A percentile compares a stretch with the other conserved stretches of the same genome.
Conservation (phyloP, 1,140 invertebrate species). For the Polyergus mexicanus region DNA sequence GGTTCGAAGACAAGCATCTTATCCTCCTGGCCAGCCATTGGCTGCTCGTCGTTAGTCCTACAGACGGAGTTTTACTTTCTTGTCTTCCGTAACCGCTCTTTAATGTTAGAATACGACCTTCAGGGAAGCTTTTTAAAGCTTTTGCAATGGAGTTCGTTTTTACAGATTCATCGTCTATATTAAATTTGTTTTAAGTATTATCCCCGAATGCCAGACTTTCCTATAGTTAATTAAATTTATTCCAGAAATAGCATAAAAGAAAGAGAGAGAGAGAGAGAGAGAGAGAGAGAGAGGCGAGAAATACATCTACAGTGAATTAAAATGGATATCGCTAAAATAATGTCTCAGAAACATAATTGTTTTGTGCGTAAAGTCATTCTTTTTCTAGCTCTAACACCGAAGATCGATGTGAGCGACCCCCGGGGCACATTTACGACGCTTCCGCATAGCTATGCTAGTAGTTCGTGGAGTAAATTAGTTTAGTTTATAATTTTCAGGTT, state of each 20-base stretch:
- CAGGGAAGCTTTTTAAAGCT: constrained; percentile 34
- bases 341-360: constrained; percentile 32
- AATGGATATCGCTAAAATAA: constrained; percentile 33
- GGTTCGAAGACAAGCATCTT: constrained; percentile 71
- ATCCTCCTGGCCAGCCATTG: constrained; percentile 63
- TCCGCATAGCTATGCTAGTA: constrained; percentile 37
- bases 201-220: not conserved
- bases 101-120: constrained; percentile 6
- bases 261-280: no score
- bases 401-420: constrained; percentile 63
- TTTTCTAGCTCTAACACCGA: constrained; percentile 14
- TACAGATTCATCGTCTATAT: constrained; percentile 42
- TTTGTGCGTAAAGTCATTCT: constrained; percentile 29
- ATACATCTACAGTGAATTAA: constrained; percentile 10
- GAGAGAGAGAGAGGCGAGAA: not conserved
- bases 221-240: constrained; percentile 47
- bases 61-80: constrained; percentile 56
- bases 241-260: not conserved
- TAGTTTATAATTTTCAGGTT: constrained; percentile 78
- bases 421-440: constrained; percentile 25
- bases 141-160: not conserved
- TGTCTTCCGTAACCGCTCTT: constrained; percentile 41
- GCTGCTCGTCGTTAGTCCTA: constrained; percentile 48
- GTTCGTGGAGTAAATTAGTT: constrained; percentile 75
- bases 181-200: constrained; percentile 21